Evolutionary conservation across 2,113 vertebrate genomes (phyloP), one percentile per base, ranked within the genome.

Genomic region (Periophthalmodon schlosseri): DNA sequence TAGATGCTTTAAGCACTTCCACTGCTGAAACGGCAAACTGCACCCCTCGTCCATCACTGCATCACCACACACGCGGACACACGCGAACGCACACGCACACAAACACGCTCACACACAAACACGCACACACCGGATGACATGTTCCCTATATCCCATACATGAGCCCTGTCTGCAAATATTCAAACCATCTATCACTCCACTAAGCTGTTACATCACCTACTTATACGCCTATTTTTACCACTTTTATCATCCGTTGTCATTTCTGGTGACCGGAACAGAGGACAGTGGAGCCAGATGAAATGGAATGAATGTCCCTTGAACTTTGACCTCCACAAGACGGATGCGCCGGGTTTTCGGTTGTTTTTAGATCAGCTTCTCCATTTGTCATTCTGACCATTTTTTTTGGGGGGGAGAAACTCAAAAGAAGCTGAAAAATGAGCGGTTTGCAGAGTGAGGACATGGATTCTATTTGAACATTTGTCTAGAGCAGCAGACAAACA

Each of bases 11-110:
- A 87, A 89, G 78, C 83, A 78, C 82, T 89, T 87, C 79, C 65
- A 81, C 74, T 89, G 90, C 90, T 88, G 88, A 91, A 91, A 87
- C 36, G 60, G 87, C 87, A 89, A 90, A 84, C 75, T 76, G 77
- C 76, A 73, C 24, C 80, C 75, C 84, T 84, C 68, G 66, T 90
- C 80, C 84, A 83, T 92, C 86, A 88, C 75, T 28, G 60, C 61
- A 70, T 79, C 64, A 34, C 69, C 60, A 63, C 28, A 57, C 54
- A 57, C 54, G 20, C 24, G 8, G 4, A 5, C 60, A 34, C 60
- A 34, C 60, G 18, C 28, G 6, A 6, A 18, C 28, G 34, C 5
- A 18, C 21, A 23, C 21, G 12, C 21, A 28, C 60, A 18, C 58
- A 61, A 24, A 72, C 76, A 70, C 44, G 8, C 28, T 18, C 5